A percentile compares a stretch with the other conserved stretches of the same genome.
phyloP scores from a whole-genome alignment of 2,797 vertebrate genomes.

The Centropyge bicolor region DNA sequence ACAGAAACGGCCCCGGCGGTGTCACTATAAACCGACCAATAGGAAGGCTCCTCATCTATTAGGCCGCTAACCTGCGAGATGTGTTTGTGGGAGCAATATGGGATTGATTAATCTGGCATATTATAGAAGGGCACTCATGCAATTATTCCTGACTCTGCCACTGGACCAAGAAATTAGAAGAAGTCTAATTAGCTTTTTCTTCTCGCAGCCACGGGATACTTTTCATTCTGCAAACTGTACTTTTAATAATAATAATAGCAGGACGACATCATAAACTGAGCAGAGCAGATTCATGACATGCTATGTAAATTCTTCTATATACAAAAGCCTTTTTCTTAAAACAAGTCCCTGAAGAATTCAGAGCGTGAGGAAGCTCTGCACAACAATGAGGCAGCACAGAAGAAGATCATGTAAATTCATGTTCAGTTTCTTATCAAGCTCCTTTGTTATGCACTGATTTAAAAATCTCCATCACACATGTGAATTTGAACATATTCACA shows the following conservation, averaged over 20 bases:
- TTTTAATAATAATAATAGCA: not conserved
- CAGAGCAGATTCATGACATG: too few species aligned
- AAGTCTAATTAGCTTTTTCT: slow-evolving; percentile 25
- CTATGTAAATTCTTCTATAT: too few species aligned
- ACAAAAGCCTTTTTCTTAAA: too few species aligned
- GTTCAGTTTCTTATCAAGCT: too few species aligned
- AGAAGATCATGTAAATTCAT: too few species aligned
- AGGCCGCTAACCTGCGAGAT: slow-evolving; percentile 1
- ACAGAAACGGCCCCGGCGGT: slow-evolving; percentile 41
- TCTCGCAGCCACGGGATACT: not conserved
- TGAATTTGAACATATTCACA: not conserved
- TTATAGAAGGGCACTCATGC: slow-evolving; percentile 19
- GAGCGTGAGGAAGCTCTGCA: not conserved
- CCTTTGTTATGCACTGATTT: not conserved
- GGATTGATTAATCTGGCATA: slow-evolving; percentile 43
- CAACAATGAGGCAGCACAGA: not conserved
- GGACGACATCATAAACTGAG: too few species aligned
- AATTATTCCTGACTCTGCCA: slow-evolving; percentile 30
- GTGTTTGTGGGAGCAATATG: slow-evolving; percentile 19
- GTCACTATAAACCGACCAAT: slow-evolving; percentile 20
- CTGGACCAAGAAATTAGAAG: slow-evolving; percentile 47
- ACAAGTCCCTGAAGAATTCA: too few species aligned
- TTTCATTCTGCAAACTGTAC: not conserved
- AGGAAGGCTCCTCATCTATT: slow-evolving; percentile 3
- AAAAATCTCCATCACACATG: not conserved